A percentile compares a stretch with the other conserved stretches of the same genome.
Conservation (phyloP, 2,888 invertebrate genomes). For the Ochropleura plecta region DNA sequence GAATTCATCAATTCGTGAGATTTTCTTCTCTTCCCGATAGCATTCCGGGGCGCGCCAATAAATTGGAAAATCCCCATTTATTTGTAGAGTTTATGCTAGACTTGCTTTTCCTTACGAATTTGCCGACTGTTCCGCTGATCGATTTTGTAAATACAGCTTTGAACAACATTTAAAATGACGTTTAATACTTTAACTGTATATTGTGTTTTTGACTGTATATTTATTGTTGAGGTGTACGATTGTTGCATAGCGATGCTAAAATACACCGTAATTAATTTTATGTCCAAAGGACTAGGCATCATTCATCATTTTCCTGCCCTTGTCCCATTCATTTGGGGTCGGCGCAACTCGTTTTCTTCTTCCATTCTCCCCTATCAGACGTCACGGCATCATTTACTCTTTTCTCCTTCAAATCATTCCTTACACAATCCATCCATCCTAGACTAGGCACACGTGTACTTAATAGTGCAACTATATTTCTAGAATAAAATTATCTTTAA, state of each 20-base stretch:
- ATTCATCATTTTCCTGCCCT: too few relatives aligned
- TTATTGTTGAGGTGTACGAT: too few relatives aligned
- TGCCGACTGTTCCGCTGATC: neutral
- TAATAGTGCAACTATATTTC: neutral
- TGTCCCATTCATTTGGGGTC: too few relatives aligned
- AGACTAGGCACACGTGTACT: neutral
- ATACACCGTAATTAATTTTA: too few relatives aligned
- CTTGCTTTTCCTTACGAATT: slow-evolving; percentile 22
- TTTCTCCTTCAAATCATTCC: too few relatives aligned
- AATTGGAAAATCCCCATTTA: slow-evolving; percentile 84
- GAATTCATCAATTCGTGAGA: slow-evolving; percentile 86
- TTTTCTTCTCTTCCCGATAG: slow-evolving; percentile 75
- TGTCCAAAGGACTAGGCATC: too few relatives aligned
- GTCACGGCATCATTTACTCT: too few relatives aligned
- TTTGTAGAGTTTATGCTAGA: slow-evolving; percentile 79
- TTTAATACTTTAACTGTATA: neutral
- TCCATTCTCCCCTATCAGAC: too few relatives aligned
- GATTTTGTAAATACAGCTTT: neutral
- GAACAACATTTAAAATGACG: neutral
- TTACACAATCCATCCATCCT: too few relatives aligned
- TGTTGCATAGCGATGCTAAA: too few relatives aligned
- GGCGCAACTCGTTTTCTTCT: too few relatives aligned
- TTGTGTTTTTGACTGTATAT: too few relatives aligned
- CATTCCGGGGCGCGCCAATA: slow-evolving; percentile 80
- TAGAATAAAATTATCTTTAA: neutral